Base-by-base conservation (phyloP, 2,888 invertebrate genomes). In the Parelbella ahira region DNA sequence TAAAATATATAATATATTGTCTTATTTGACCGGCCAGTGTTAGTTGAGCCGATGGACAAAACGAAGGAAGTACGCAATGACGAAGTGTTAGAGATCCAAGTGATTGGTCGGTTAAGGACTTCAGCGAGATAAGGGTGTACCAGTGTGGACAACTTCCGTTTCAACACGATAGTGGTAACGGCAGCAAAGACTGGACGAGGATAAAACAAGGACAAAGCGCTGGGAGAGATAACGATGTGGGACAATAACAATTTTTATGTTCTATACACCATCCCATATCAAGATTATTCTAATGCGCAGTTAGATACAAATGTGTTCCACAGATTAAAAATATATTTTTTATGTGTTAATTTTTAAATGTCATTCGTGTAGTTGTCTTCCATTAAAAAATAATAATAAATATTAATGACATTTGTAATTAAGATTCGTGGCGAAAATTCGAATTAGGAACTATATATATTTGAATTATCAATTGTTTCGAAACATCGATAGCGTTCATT, bases 81-180 rank as follows among this genome's bases (percentile, higher is more conserved):
- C 48, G 47, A 50, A 53, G 55, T 47, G 56, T 45, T 51, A 58
- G 56, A 63, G 73, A 62, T 69, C 75, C 63, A 42, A 51, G 53
- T 56, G 61, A 56, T 63, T 78, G 75, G 77, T 56, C 56, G 58
- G 34, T 30, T 10, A 42, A 34, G 50, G 51, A 61, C 65, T 74
- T 68, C 50, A 51, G 54, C 36, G 56, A 68, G 74, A 82, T 80
- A 81, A 74, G 70, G 68, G 53, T 58, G 32, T 11, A 59, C 64
- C 65, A 60, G 47, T 54, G 75, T 60, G 64, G 47, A 45, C 51
- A 36, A 49, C 55, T 61, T 64, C 63, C 64, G 64, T 45, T 53
- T 49, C 42, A 37, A 41, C 7, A 33, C 63, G 62, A 63, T 60
- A 61, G 50, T 56, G 56, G 58, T 51, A 51, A 52, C 46, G 37